Base-by-base conservation (phyloP, 1,140 invertebrate genomes). In the Chrysomallon squamiferum region DNA sequence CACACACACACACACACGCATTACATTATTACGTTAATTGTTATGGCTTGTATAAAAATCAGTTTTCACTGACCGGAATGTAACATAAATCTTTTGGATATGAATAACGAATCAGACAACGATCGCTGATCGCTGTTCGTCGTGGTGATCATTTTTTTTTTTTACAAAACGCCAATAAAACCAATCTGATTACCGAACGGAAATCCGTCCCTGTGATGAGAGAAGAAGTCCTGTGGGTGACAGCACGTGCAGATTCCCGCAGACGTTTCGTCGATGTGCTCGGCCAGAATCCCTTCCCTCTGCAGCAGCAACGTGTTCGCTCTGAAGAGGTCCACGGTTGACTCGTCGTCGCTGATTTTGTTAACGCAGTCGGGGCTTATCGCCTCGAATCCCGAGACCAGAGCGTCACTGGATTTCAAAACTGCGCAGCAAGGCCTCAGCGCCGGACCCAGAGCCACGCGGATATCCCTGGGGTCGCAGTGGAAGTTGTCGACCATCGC, bases 161-260 rank as follows among this genome's bases (percentile, higher is more conserved):
- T 29, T 27, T 54, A 54, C 29, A 25, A 18, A 4, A 77, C 63
- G 15, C 65, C 65, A 30, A 74, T 71, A 50, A 69, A 77, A 5
- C 75, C 75, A 59, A 77, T 59, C 54, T 77, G 75, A 49, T 77
- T 77, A n/a, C 75, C 75, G 52, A 77, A 77, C 6, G 75, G 75
- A 50, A 59, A 43, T 7, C 68, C 64, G 30, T 77, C 72, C 29
- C 75, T 60, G 56, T 68, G 43, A 49, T 71, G 71, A 20, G 75
- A 77, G 65, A 68, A 76, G 35, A 72, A 71, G 11, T 63, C 20
- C 13, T 71, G 58, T 3, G 68, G 66, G 58, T 74, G 65, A 43
- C 71, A 72, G 1, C 25, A 45, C 7, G 75, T 77, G 43, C 75
- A 77, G 38, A 61, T 47, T 22, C 65, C 62, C 22, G 25, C 38